phyloP scores from a whole-genome alignment of 1,140 invertebrate species.

The Lycorma delicatula region DNA sequence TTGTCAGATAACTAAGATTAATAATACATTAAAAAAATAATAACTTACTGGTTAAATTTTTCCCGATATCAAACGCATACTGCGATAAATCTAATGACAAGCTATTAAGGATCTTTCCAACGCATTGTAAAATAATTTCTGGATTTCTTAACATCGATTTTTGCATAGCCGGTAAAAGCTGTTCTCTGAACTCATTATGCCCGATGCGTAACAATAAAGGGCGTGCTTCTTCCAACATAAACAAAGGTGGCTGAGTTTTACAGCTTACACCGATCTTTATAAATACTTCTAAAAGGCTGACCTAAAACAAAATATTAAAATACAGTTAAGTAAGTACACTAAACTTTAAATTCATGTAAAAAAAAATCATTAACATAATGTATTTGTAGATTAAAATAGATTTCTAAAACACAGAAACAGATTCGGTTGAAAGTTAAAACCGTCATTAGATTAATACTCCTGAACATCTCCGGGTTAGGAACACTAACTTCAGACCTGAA shows the following conservation, averaged over 20 bases:
- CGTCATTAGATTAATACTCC: too few relatives aligned
- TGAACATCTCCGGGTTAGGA: too few relatives aligned
- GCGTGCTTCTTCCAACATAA: conserved; percentile 53
- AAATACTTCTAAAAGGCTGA: conserved; percentile 59
- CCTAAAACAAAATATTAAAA: conserved; percentile 45
- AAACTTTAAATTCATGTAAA: conserved; percentile 10
- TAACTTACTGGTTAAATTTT: conserved; percentile 61
- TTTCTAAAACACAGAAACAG: too few relatives aligned
- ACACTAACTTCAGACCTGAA: too few relatives aligned
- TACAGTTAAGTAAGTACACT: too few relatives aligned
- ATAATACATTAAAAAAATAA: too few relatives aligned
- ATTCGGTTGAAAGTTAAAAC: too few relatives aligned
- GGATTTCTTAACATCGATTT: conserved; percentile 90
- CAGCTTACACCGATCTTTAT: conserved; percentile 73
- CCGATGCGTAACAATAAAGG: conserved; percentile 54
- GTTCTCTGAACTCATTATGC: conserved; percentile 64
- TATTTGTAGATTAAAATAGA: not conserved
- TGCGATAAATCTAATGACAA: conserved; percentile 70
- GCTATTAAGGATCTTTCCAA: conserved; percentile 61
- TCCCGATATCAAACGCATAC: conserved; percentile 70
- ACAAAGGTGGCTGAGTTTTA: conserved; percentile 62
- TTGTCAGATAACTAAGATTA: too few relatives aligned
- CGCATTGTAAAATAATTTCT: conserved; percentile 76
- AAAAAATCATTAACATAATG: conserved; percentile 26
- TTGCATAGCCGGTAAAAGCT: conserved; percentile 73